Percentiles rank a stretch among this genome's conserved stretches.
phyloP scores from a whole-genome alignment of 2,113 vertebrate genomes.

The Rhabdornis inornatus region DNA sequence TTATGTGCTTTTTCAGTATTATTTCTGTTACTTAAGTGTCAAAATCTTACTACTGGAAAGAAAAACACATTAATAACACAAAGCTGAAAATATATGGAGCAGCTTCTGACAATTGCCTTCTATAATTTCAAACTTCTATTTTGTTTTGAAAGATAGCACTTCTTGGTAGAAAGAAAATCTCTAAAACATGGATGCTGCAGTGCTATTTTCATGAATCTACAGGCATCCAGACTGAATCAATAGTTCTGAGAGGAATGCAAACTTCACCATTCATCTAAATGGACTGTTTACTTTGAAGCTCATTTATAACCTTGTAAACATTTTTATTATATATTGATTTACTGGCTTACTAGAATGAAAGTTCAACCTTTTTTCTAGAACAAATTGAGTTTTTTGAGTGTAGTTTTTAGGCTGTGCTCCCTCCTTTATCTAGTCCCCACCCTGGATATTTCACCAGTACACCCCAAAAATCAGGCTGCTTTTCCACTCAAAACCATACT shows the following conservation, averaged over 20 bases:
- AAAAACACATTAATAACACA: not conserved
- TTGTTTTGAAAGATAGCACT: not conserved
- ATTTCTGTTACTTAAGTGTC: not conserved
- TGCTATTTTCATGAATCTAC: conserved; percentile 6
- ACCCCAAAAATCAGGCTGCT: rapidly evolving
- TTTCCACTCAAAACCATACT: not conserved
- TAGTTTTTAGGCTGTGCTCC: not conserved
- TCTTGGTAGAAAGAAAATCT: not conserved
- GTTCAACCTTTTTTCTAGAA: not conserved
- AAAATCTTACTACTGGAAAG: not conserved
- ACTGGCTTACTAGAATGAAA: not conserved
- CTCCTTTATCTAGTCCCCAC: not conserved
- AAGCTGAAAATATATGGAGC: not conserved
- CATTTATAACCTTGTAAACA: conserved; percentile 12
- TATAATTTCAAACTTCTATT: not conserved
- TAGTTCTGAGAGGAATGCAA: not conserved
- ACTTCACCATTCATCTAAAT: not conserved
- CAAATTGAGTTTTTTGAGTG: not conserved
- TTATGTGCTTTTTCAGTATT: not conserved
- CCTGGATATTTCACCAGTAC: not conserved
- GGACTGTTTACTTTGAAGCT: conserved; percentile 8
- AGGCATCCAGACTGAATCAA: conserved; percentile 18
- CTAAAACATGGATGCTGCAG: not conserved
- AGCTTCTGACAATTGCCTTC: not conserved
- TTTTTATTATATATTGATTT: conserved; percentile 47